Conservation (phyloP, 2,797 vertebrate species). For the Poecilia gillii region DNA sequence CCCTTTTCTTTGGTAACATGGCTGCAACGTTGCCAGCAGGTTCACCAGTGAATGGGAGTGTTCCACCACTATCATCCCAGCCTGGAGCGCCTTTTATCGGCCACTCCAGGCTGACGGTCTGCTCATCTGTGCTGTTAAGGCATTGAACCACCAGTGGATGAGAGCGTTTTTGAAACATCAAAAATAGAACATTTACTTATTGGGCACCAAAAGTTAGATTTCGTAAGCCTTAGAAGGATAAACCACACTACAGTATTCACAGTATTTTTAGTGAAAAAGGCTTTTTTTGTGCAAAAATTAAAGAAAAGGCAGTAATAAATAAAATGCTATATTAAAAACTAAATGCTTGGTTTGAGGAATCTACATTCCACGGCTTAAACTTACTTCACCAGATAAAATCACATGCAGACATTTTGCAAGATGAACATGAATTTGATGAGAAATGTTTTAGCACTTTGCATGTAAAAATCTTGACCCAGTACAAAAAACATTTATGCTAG, state of each 20-base stretch:
- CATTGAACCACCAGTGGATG: too few species aligned
- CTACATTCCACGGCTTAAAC: background rate
- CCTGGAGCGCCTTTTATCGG: background rate
- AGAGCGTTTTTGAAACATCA: too few species aligned
- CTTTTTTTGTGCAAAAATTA: background rate
- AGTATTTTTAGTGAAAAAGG: background rate
- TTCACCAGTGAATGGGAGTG: background rate
- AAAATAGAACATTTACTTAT: too few species aligned
- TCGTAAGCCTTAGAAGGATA: background rate
- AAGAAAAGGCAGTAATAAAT: background rate
- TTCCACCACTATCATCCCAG: background rate
- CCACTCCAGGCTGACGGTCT: background rate
- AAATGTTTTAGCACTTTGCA: background rate
- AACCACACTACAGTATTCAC: background rate
- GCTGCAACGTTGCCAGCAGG: too few species aligned
- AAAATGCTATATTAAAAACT: background rate
- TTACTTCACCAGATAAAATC: background rate
- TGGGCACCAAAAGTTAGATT: too few species aligned
- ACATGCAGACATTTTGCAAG: background rate
- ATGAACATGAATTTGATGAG: background rate
- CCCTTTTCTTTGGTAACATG: too few species aligned
- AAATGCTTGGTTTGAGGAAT: background rate
- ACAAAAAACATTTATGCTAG: background rate
- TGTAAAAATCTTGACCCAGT: background rate
- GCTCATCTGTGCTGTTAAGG: background rate